These are phyloP conservation scores for Drosophila atripex DNA, from an alignment of 2,888 invertebrate genomes.

Conservation along the genomic window DNA sequence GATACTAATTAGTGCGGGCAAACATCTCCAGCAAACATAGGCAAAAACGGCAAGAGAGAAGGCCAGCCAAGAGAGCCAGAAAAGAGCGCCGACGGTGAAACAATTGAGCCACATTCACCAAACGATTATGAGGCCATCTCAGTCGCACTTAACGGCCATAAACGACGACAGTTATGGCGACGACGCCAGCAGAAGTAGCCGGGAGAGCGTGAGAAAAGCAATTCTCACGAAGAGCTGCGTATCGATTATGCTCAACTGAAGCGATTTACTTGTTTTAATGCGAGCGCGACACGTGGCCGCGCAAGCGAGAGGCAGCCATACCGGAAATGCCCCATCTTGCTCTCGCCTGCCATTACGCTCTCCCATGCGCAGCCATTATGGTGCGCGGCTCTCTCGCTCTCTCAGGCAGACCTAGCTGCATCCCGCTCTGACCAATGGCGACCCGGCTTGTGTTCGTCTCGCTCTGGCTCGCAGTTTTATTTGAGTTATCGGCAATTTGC, in stretches of 20 bases:
- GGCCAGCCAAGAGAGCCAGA: constrained; percentile 26
- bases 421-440: constrained; percentile 59
- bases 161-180: constrained; percentile 82
- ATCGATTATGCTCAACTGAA: constrained; percentile 79
- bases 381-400: constrained; percentile 59
- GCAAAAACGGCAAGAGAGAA: constrained; percentile 36
- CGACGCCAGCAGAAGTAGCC: constrained; percentile 25
- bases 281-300: constrained; percentile 77
- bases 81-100: constrained; percentile 48
- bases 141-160: constrained; percentile 84
- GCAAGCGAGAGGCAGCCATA: constrained; percentile 20
- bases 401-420: constrained; percentile 27
- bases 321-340: constrained; percentile 20
- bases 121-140: constrained; percentile 84
- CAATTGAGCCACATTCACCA: constrained; percentile 81
- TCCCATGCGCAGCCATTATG: constrained; percentile 62
- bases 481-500: constrained; percentile 82
- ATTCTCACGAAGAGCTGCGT: constrained; percentile 77
- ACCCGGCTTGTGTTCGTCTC: constrained; percentile 47
- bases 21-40: constrained; percentile 64
- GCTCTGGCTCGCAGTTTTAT: constrained; percentile 60
- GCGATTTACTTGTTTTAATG: constrained; percentile 76
- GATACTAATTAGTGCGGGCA: constrained; percentile 70
- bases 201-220: constrained; percentile 79
- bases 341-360: constrained; percentile 15